Percentiles rank a stretch among this genome's conserved stretches.
Evolutionary conservation across 2,113 vertebrate species (phyloP).

Genomic region (Orthonyx spaldingii): DNA sequence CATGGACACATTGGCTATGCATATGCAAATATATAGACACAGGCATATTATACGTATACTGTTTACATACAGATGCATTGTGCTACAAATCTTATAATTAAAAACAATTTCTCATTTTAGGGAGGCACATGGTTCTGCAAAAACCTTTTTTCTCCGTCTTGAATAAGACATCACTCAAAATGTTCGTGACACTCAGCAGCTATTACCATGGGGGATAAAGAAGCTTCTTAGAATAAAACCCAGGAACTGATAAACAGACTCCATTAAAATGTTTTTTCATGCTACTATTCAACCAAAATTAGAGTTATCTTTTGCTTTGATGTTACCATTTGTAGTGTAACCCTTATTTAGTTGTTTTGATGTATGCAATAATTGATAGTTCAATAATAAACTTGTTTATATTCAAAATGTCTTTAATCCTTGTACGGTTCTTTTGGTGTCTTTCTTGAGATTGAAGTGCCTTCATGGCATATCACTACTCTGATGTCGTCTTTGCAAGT

Average conservation of each 20-base stretch:
- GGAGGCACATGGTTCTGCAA: not conserved
- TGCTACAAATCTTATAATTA: not conserved
- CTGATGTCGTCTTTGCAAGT: not conserved
- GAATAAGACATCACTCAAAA: not conserved
- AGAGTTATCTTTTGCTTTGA: constrained; percentile 5
- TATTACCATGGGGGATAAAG: not conserved
- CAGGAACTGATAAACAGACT: not conserved
- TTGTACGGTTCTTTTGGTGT: not conserved
- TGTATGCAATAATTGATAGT: constrained; percentile 14
- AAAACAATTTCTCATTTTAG: not conserved
- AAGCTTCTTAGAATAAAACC: not conserved
- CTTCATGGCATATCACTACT: not conserved
- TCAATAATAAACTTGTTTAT: constrained; percentile 53
- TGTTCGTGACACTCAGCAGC: not conserved
- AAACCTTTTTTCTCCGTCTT: not conserved
- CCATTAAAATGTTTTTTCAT: not conserved
- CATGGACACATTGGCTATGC: not conserved
- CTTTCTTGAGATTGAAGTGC: constrained; percentile 8
- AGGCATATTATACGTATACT: not conserved
- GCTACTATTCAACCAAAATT: not conserved
- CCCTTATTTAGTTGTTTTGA: constrained; percentile 21
- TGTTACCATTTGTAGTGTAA: constrained; percentile 11
- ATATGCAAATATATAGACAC: not conserved
- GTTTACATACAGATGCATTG: not conserved
- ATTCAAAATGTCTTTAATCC: constrained; percentile 30